These are phyloP conservation scores for Crenuchus spilurus DNA, from an alignment of 2,797 vertebrate species.

Conservation along the genomic window DNA sequence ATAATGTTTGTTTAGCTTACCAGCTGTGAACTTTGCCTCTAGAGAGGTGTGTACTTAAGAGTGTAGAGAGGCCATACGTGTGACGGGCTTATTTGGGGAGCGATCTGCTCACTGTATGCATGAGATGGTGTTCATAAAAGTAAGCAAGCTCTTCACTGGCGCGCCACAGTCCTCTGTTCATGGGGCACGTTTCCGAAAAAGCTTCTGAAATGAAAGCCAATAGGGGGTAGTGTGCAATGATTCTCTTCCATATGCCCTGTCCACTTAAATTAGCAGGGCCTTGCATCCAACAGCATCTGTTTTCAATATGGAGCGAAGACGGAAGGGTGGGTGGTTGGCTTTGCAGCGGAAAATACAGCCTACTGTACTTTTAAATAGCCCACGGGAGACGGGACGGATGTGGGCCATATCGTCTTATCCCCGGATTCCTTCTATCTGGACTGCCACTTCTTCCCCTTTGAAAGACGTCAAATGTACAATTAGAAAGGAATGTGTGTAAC, in stretches of 20 bases:
- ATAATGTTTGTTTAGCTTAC: conserved; percentile 51
- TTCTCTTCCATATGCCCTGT: conserved; percentile 83
- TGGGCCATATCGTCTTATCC: conserved; percentile 77
- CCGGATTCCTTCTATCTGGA: conserved; percentile 78
- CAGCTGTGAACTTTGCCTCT: conserved; percentile 48
- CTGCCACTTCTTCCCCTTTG: conserved; percentile 78
- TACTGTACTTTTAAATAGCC: conserved; percentile 88
- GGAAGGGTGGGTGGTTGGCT: conserved; percentile 85
- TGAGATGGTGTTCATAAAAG: conserved; percentile 26
- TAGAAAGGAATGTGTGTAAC: conserved; percentile 80
- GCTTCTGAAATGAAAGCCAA: conserved; percentile 82
- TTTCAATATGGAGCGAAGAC: conserved; percentile 84
- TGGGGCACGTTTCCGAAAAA: conserved; percentile 69
- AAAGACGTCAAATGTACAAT: conserved; percentile 83
- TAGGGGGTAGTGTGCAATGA: conserved; percentile 81
- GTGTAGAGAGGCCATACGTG: conserved; percentile 27
- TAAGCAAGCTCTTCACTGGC: conserved; percentile 44
- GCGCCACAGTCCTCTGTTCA: conserved; percentile 66
- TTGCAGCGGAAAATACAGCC: conserved; percentile 85
- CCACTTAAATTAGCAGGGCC: conserved; percentile 84
- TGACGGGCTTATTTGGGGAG: conserved; percentile 46
- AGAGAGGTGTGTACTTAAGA: conserved; percentile 20
- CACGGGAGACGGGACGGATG: conserved; percentile 80
- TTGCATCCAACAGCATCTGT: conserved; percentile 84
- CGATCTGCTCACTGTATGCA: conserved; percentile 31